Evolutionary conservation across 2,113 vertebrate genomes (phyloP), one percentile per base, ranked within the genome.

Genomic region (Hypanus sabinus): DNA sequence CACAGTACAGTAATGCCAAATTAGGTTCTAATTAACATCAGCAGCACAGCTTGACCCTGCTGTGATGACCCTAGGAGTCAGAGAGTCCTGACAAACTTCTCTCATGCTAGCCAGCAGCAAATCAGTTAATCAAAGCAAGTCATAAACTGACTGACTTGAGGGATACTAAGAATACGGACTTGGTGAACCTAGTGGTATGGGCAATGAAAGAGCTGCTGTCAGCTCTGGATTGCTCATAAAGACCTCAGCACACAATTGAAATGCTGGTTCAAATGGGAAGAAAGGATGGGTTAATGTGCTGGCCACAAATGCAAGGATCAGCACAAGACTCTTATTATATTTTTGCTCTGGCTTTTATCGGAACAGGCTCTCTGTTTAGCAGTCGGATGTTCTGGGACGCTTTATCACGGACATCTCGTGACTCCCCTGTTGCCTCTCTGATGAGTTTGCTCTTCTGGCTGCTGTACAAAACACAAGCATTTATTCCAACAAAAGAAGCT

Each of bases 261-360:
- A 93, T 93, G 91, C 18, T 93, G 68, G 73, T 93, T 33, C 22
- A 73, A 55, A 73, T 14, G 27, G 70, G 70, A 38, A 73, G 70
- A 38, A 93, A 73, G 91, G 38, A 46, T 8, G 36, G 91, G 70
- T 20, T 93, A 73, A 75, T 93, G 91, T 75, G 73, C 36, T 46
- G 91, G 85, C 68, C 70, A 93, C 91, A 93, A 73, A 73, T 93
- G 46, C 68, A 93, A 22, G 24, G 38, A 11, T 73, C 38, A 27
- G 91, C 33, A 93, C 91, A 93, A 75, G 68, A 93, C 91, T 73
- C 73, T 55, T 73, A 93, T 93, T 93, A 75, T 93, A 73, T 75
- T 73, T 90, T 73, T 27, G 4, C 36, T 71, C 55, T 16, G 55
- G 71, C 70, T 87, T 57, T 79, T 18, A 87, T 57, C 46, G 22